These are phyloP conservation scores for Chalcis sispes DNA, from an alignment of 2,888 invertebrate species.

Conservation along the genomic window DNA sequence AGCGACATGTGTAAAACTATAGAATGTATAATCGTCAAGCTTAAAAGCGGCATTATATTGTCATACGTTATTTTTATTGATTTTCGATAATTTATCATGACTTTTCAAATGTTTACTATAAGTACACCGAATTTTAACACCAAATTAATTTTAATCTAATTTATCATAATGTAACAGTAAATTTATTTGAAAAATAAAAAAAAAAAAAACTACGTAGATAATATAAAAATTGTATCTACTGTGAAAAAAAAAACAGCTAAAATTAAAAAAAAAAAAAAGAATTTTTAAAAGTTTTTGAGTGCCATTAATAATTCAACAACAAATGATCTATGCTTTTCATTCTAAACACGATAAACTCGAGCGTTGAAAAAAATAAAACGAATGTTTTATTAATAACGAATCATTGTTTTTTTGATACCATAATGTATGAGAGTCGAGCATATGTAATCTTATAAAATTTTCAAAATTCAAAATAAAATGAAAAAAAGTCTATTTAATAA, in stretches of 20 bases:
- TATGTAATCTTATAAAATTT: slow-evolving; percentile 15
- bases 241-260: no score
- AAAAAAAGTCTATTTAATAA: neutral
- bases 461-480: neutral
- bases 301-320: slow-evolving; percentile 35
- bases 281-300: slow-evolving; percentile 13
- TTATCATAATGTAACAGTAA: neutral
- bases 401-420: slow-evolving; percentile 21
- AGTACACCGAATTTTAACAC: neutral
- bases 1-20: slow-evolving; percentile 49
- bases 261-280: no score
- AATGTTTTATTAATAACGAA: slow-evolving; percentile 22
- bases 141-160: neutral
- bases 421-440: slow-evolving; percentile 43
- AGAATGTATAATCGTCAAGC: slow-evolving; percentile 35
- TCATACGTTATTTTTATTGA: slow-evolving; percentile 15
- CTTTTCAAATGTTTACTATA: neutral
- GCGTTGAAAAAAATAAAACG: slow-evolving; percentile 3
- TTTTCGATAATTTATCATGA: slow-evolving; percentile 1
- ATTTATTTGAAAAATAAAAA: neutral
- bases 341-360: no score
- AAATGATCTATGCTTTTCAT: slow-evolving; percentile 34
- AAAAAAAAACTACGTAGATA: neutral
- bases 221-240: no score
- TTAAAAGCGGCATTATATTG: slow-evolving; percentile 47